These are phyloP conservation scores for Notocelia uddmanniana DNA, from an alignment of 2,888 invertebrate genomes.

Conservation along the genomic window DNA sequence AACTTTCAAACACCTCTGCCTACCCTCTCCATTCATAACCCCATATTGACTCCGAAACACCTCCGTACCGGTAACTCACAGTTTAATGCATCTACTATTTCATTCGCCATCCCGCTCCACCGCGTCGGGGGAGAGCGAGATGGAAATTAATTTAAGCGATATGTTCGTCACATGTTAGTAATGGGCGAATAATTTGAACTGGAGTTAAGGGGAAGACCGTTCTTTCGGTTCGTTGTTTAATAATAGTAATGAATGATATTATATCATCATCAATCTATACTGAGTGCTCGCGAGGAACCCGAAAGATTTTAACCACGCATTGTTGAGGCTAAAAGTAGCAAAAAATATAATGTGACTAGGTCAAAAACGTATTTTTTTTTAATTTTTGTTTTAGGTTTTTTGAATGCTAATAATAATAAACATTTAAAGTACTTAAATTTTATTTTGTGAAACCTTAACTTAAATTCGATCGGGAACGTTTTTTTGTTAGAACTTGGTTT, in stretches of 20 bases:
- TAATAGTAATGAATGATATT: neutral
- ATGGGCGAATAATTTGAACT: slow-evolving; percentile 70
- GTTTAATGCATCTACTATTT: slow-evolving; percentile 47
- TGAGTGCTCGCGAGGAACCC: too few species aligned
- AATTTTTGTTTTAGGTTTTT: too few species aligned
- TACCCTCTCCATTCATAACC: neutral
- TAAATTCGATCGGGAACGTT: too few species aligned
- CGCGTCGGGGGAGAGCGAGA: slow-evolving; percentile 54
- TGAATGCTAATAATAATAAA: too few species aligned
- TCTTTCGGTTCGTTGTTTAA: neutral
- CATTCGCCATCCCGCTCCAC: slow-evolving; percentile 55
- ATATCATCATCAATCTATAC: neutral
- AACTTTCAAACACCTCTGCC: neutral
- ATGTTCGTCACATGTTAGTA: slow-evolving; percentile 78
- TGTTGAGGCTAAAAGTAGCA: too few species aligned
- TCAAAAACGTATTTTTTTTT: too few species aligned
- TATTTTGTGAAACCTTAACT: too few species aligned
- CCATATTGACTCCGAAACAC: slow-evolving; percentile 28
- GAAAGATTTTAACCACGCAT: too few species aligned
- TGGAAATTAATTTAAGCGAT: slow-evolving; percentile 61
- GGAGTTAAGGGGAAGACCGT: slow-evolving; percentile 65
- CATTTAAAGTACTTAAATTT: too few species aligned
- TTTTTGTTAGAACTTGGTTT: too few species aligned
- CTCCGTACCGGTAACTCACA: slow-evolving; percentile 25
- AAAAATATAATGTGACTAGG: too few species aligned